Percentiles rank a stretch among this genome's conserved stretches.
phyloP scores from a whole-genome alignment of 2,113 vertebrate species.

The Brevimyrus niger region DNA sequence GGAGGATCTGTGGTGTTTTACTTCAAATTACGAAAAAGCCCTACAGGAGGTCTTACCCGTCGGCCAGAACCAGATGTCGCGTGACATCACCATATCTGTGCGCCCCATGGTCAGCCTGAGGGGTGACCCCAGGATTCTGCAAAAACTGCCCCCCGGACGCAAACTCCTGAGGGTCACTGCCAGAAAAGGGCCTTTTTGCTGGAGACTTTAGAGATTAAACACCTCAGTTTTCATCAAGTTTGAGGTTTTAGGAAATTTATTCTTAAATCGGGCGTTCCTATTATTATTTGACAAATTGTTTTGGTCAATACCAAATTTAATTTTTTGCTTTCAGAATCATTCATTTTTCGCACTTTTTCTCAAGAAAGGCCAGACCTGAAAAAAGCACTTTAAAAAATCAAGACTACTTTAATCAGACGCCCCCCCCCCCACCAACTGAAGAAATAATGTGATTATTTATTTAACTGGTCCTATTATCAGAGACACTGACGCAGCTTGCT shows the following conservation, averaged over 20 bases:
- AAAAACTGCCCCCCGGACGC: not conserved
- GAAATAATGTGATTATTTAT: not conserved
- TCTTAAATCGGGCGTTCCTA: not conserved
- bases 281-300: not conserved
- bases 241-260: not conserved
- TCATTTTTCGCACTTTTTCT: not conserved
- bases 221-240: not conserved
- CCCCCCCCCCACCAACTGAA: not conserved
- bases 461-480: not conserved
- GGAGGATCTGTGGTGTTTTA: not conserved
- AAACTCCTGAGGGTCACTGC: not conserved
- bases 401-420: not conserved
- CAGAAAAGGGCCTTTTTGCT: not conserved
- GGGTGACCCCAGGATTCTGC: not conserved
- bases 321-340: not conserved
- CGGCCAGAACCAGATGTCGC: not conserved
- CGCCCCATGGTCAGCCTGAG: not conserved
- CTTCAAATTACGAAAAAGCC: not conserved
- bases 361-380: not conserved
- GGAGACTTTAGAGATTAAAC: not conserved
- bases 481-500: not conserved
- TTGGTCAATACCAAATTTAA: not conserved
- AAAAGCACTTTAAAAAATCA: not conserved
- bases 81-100: not conserved
- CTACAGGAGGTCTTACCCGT: not conserved